Evolutionary conservation across 2,797 vertebrate genomes (phyloP).

Genomic region (Hafferia zeledoni): DNA sequence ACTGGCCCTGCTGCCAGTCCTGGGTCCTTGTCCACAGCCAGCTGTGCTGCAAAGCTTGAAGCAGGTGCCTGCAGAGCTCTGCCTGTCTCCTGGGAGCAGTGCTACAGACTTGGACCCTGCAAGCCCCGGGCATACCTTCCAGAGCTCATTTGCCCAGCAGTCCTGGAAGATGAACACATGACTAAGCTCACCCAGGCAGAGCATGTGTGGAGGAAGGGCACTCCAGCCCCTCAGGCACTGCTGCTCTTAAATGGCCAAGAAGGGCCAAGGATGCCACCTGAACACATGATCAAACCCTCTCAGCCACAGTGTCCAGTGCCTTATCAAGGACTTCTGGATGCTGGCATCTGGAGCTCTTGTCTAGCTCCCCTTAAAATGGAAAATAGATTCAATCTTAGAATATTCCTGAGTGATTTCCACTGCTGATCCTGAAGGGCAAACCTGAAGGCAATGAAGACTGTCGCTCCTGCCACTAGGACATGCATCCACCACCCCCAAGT

Average conservation of each 20-base stretch:
- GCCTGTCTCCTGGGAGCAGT: background rate
- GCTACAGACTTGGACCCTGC: background rate
- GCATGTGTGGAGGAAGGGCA: background rate
- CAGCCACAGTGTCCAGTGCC: background rate
- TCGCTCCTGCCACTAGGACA: background rate
- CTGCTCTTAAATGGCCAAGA: background rate
- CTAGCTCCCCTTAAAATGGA: background rate
- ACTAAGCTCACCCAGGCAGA: background rate
- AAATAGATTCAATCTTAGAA: background rate
- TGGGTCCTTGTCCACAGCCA: background rate
- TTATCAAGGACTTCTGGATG: background rate
- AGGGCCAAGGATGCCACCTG: background rate
- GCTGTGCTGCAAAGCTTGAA: background rate
- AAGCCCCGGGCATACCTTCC: background rate
- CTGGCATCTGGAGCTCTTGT: background rate
- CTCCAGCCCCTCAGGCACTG: background rate
- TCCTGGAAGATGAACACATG: background rate
- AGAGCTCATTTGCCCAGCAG: background rate
- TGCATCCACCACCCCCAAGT: background rate
- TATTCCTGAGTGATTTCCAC: background rate
- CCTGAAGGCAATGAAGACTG: background rate
- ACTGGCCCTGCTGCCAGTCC: background rate
- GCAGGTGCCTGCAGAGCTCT: background rate
- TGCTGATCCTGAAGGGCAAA: background rate
- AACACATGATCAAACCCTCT: background rate